phyloP scores from a whole-genome alignment of 2,113 vertebrate species.

The Coturnix japonica region DNA sequence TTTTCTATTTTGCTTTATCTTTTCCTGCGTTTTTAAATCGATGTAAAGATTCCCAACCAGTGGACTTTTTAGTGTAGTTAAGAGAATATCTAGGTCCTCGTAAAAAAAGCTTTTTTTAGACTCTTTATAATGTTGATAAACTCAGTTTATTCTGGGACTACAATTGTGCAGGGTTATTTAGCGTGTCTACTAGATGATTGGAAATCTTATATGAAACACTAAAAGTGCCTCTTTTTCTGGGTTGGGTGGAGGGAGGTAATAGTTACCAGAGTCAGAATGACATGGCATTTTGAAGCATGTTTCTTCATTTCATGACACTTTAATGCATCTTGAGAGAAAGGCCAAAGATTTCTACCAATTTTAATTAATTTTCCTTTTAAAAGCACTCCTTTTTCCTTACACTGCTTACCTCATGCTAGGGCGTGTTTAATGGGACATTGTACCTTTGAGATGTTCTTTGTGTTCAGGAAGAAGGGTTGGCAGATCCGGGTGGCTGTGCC shows the following conservation, averaged over 20 bases:
- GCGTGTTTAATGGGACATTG: conserved; percentile 62
- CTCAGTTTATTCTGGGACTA: conserved; percentile 64
- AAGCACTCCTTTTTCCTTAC: conserved; percentile 81
- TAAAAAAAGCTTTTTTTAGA: conserved; percentile 63
- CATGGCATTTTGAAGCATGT: conserved; percentile 69
- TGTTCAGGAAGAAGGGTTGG: conserved; percentile 57
- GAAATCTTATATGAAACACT: conserved; percentile 81
- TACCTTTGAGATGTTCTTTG: conserved; percentile 64
- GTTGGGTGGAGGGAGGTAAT: conserved; percentile 69
- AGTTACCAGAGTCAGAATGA: conserved; percentile 74
- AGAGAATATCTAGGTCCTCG: conserved; percentile 62
- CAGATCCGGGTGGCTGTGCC: neutral
- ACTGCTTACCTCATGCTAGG: conserved; percentile 78
- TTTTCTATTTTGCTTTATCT: conserved; percentile 49
- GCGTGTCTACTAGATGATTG: conserved; percentile 74
- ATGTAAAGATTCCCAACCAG: conserved; percentile 60
- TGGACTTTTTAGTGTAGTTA: conserved; percentile 65
- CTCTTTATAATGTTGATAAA: conserved; percentile 68
- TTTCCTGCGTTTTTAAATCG: conserved; percentile 50
- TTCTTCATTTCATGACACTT: conserved; percentile 79
- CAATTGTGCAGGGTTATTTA: conserved; percentile 67
- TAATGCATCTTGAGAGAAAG: conserved; percentile 80
- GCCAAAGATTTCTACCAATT: conserved; percentile 82
- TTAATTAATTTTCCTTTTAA: conserved; percentile 71
- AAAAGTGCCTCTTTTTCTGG: conserved; percentile 85